These are phyloP conservation scores for Chlorocebus sabaeus DNA, from an alignment of 2,113 vertebrate genomes.

Conservation along the genomic window DNA sequence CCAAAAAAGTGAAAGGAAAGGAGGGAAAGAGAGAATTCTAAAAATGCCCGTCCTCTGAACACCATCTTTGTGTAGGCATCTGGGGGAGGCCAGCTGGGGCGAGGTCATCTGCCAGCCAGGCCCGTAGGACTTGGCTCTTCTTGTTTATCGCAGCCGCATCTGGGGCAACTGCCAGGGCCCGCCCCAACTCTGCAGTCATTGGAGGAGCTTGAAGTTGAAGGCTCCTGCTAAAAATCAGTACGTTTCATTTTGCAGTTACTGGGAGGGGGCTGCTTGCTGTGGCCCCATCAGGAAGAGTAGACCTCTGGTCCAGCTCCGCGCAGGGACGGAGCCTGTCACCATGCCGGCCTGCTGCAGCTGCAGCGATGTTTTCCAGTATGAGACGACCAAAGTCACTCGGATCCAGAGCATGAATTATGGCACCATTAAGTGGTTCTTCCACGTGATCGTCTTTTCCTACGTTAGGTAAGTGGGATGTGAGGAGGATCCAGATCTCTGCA, in stretches of 20 bases:
- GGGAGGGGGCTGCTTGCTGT: background rate
- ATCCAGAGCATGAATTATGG: conserved; percentile 71
- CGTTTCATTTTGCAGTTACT: background rate
- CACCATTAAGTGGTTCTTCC: conserved; percentile 67
- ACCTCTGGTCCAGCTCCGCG: background rate
- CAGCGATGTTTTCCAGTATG: conserved; percentile 48
- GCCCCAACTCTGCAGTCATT: conserved; percentile 16
- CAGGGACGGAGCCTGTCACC: background rate
- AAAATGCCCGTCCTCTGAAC: conserved; percentile 57
- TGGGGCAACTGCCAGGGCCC: conserved; percentile 60
- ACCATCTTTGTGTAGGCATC: conserved; percentile 65
- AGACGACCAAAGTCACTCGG: conserved; percentile 63
- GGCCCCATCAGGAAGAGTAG: background rate
- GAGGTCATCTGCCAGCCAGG: background rate
- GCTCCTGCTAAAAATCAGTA: background rate
- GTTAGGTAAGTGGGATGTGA: conserved; percentile 55
- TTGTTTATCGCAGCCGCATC: conserved; percentile 53
- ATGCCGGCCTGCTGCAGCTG: conserved; percentile 62
- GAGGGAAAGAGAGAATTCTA: conserved; percentile 44
- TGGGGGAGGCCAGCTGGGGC: conserved; percentile 54
- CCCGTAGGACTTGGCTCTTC: background rate
- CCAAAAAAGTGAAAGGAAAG: too few relatives aligned
- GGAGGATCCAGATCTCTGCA: background rate
- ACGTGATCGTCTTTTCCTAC: conserved; percentile 60
- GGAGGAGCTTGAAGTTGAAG: conserved; percentile 35